Evolutionary conservation across 2,888 invertebrate genomes (phyloP), one percentile per base, ranked within the genome.

Genomic region (Mythimna loreyi): DNA sequence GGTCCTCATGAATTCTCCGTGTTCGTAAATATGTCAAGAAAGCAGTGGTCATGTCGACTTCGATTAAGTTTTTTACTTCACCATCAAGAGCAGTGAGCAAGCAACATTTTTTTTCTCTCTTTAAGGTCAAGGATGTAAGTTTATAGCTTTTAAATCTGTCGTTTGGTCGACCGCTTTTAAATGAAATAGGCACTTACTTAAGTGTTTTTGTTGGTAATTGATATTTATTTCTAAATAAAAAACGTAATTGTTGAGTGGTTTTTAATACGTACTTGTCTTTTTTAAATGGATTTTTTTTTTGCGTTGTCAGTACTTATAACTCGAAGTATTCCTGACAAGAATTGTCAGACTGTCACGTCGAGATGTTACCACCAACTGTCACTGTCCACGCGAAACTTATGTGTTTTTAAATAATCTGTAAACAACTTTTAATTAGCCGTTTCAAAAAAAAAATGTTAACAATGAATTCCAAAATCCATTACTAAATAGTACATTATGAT

Each of bases 11-110:
- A 53, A 78, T 78, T 74, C 75, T 70, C 65, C 30, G 65, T 60
- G 75, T 78, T 75, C 79, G 59, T 77, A 79, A 77, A 77, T 66
- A 77, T 70, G 62, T 75, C 79, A 70, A 40, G 56, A 75, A 63
- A 77, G 59, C 75, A 66, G 79, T 75, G 56, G 58, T 28, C 74
- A 77, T 60, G 75, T 63, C 70, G 65, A 60, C 70, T 70, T 77
- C 65, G 58, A 75, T 75, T 70, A 74, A 58, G 47, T 78, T 70
- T 79, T 77, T 77, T 79, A 70, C 70, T 21, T 62, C 56, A 30
- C 49, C 45, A 63, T 75, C 62, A 75, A 79, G 58, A 60, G 43
- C 68, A 64, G 63, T 68, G 68, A 73, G 36, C 78, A 67, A 68
- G 63, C 56, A 67, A 56, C 63, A 55, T 77, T 40, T 76, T 43